Percentiles rank a stretch among this genome's conserved stretches.
Evolutionary conservation across 2,113 vertebrate species (phyloP).

Genomic region (Zosterops lateralis): DNA sequence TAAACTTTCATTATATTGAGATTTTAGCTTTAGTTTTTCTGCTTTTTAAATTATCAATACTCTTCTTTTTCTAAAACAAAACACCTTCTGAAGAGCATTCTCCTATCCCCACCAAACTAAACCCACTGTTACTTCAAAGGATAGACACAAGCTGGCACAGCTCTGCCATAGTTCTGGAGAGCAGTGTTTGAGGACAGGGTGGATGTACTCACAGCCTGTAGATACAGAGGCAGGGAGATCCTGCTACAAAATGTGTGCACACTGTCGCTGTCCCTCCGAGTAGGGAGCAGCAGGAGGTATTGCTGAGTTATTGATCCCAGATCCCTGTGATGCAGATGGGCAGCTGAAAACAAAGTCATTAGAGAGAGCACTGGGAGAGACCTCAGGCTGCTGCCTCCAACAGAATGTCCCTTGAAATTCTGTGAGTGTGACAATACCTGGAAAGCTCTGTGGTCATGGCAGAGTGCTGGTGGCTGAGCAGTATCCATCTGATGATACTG

Average conservation of each 20-base stretch:
- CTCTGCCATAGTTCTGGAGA: not conserved
- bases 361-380: not conserved
- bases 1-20: not conserved
- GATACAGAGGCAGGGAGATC: not conserved
- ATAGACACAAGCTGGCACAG: accelerated
- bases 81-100: not conserved
- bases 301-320: not conserved
- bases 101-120: not conserved
- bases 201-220: accelerated
- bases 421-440: accelerated
- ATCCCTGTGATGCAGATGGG: not conserved
- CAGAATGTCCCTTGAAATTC: not conserved
- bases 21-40: not conserved
- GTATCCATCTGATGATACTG: not conserved
- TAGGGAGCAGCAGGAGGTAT: not conserved
- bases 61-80: not conserved
- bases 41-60: not conserved
- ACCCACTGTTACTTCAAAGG: not conserved
- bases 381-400: not conserved
- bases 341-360: not conserved
- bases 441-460: not conserved
- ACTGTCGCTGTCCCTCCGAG: accelerated
- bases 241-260: accelerated
- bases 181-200: not conserved
- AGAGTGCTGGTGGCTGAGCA: not conserved